phyloP scores from a whole-genome alignment of 2,888 invertebrate species.

The Pyrrhia umbra region DNA sequence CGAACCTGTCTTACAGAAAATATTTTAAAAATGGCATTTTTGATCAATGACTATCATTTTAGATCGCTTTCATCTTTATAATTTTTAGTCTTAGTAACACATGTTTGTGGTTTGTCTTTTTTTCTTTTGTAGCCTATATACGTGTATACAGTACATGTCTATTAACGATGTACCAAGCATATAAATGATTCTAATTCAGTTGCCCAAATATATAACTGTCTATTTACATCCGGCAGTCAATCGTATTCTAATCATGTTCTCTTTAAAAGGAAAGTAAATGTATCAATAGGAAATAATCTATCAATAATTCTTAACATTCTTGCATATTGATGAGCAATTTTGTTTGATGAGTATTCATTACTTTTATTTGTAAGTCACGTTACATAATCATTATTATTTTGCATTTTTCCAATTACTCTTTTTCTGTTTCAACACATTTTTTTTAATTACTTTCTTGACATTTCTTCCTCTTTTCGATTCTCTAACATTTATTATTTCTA shows the following conservation, averaged over 20 bases:
- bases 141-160: no score
- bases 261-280: slow-evolving; percentile 40
- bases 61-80: slow-evolving; percentile 11
- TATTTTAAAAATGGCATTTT: slow-evolving; percentile 20
- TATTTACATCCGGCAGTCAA: slow-evolving; percentile 27
- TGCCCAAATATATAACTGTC: slow-evolving; percentile 32
- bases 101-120: slow-evolving; percentile 1
- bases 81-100: not conserved
- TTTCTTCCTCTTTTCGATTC: slow-evolving; percentile 1
- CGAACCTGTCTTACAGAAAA: slow-evolving; percentile 17
- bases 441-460: not conserved
- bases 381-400: slow-evolving; percentile 1
- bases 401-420: not conserved
- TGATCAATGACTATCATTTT: no score
- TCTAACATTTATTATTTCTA: slow-evolving; percentile 10
- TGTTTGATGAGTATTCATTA: slow-evolving; percentile 20
- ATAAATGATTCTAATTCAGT: slow-evolving; percentile 25
- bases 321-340: slow-evolving; percentile 44
- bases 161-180: not conserved
- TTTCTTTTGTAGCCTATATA: not conserved
- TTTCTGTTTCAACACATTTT: slow-evolving; percentile 1
- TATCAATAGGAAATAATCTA: slow-evolving; percentile 31
- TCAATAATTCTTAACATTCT: slow-evolving; percentile 31
- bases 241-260: slow-evolving; percentile 22
- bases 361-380: slow-evolving; percentile 1